Evolutionary conservation across 2,888 invertebrate genomes (phyloP), one percentile per base, ranked within the genome.

Genomic region (Tetragnatha montana): DNA sequence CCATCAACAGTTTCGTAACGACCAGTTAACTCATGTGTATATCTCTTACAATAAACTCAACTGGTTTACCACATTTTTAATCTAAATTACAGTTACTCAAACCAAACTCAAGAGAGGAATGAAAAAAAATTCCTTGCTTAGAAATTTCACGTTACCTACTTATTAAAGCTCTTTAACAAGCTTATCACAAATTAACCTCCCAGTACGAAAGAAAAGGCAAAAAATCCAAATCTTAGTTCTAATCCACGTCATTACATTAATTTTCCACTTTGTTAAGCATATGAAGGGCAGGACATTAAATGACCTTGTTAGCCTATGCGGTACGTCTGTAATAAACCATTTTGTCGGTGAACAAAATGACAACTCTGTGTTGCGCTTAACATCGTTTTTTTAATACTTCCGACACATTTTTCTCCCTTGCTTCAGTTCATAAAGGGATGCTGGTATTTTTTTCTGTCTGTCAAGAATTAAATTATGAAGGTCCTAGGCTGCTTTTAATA

Each of bases 331-430:
- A 60, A 78, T 60, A 78, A 78, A 78, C 60, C 51, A 78, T 17
- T 78, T 78, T 60, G 78, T 78, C 10, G 22, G 21, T 21, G 51
- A 60, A 51, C 78, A 78, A 78, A 78, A 68, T 78, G 78, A 22
- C 78, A 78, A 60, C 60, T 60, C 21, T 60, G 22, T 17, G 60
- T 60, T 22, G 12, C 14, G 60, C 22, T 78, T 60, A 12, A 17
- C 47, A 10, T 14, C 7, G 51, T 60, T 60, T 78, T 78, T 78
- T 78, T 78, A 22, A 49, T 60, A 60, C 60, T 60, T 60, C 10
- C 60, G 60, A 60, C 60, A 10, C 60, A 60, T 60, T 60, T 60
- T 60, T 60, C 60, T 17, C 17, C 60, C 60, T 60, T 60, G 6
- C 60, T 8, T 8, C 14, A 60, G 60, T 60, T 60, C 60, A 60